Base-by-base conservation (phyloP, 2,797 vertebrate genomes). In the Tangara arthus region DNA sequence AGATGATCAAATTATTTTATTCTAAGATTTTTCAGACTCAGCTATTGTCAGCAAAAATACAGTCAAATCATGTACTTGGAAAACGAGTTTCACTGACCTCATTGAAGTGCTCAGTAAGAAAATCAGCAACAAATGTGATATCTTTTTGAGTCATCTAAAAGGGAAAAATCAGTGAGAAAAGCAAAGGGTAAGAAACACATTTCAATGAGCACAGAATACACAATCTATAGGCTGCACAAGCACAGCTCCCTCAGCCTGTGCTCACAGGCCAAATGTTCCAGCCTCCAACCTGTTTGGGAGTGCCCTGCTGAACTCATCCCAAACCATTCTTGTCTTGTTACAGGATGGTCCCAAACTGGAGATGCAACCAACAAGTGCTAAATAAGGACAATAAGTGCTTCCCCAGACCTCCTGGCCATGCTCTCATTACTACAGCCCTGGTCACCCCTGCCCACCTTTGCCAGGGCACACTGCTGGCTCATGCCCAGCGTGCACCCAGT, bases 141-240 rank as follows among this genome's bases (percentile, higher is more conserved):
- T 99, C 99, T 97, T 99, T 99, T 75, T 99, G 99, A 77, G 99
- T 99, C 99, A 99, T 99, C 99, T 99, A 87, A 82, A 83, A 91
- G 37, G 64, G 18, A 85, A 57, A 41, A 47, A 39, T 14, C 34
- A 3, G 22, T 55, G 28, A 75, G 12, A 70, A 86, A 87, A 56
- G 12, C 21, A 66, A 79, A 88, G 27, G 15, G 1, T 69, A 68
- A 61, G 19, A 75, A 89, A 68, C 50, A 34, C 49, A 79, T 35
- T 57, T 41, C 41, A 59, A 3, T 27, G 24, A 34, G 21, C 34
- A 81, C 16, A 59, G 42, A 89, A 79, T 8, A 30, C 17, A 8
- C 0, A 0, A 30, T 77, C 21, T 46, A 26, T 3, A 85, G n/a
- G 61, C 24, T 59, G 53, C 68, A 46, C 10, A 71, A 75, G 50